These are phyloP conservation scores for Sigmodon hispidus DNA, from an alignment of 2,113 vertebrate species.

Conservation along the genomic window DNA sequence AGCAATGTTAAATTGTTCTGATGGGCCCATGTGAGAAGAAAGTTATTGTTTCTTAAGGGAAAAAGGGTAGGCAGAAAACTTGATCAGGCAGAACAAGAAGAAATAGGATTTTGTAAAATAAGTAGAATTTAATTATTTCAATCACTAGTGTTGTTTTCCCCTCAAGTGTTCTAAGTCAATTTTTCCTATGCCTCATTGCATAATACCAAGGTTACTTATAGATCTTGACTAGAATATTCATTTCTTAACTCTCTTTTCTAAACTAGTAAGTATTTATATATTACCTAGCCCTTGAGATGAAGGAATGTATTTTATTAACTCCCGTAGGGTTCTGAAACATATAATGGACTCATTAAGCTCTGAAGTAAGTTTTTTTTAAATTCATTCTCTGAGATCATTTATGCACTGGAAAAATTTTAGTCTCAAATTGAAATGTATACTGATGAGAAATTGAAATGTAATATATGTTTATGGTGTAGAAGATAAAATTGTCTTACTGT, in stretches of 20 bases:
- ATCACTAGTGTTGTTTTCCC: constrained; percentile 47
- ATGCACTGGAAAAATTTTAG: background rate
- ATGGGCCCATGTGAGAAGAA: constrained; percentile 31
- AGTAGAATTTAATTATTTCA: constrained; percentile 70
- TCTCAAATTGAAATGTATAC: background rate
- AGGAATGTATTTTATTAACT: background rate
- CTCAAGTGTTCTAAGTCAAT: constrained; percentile 15
- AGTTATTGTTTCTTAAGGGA: constrained; percentile 62
- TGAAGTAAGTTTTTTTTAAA: background rate
- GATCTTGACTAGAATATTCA: background rate
- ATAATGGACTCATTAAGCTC: background rate
- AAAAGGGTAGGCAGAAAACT: constrained; percentile 55
- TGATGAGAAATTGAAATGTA: background rate
- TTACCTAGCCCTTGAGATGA: constrained; percentile 2
- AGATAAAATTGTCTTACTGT: background rate
- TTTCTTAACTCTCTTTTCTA: background rate
- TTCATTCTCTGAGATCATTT: background rate
- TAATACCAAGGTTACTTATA: constrained; percentile 22
- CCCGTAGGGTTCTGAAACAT: background rate
- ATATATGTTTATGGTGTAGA: background rate
- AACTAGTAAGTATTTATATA: background rate
- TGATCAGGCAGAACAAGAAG: constrained; percentile 57
- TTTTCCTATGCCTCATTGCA: constrained; percentile 48
- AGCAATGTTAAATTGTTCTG: constrained; percentile 49
- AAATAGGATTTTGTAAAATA: constrained; percentile 71